These are phyloP conservation scores for Jaculus jaculus DNA, from an alignment of 2,113 vertebrate species.

Conservation along the genomic window DNA sequence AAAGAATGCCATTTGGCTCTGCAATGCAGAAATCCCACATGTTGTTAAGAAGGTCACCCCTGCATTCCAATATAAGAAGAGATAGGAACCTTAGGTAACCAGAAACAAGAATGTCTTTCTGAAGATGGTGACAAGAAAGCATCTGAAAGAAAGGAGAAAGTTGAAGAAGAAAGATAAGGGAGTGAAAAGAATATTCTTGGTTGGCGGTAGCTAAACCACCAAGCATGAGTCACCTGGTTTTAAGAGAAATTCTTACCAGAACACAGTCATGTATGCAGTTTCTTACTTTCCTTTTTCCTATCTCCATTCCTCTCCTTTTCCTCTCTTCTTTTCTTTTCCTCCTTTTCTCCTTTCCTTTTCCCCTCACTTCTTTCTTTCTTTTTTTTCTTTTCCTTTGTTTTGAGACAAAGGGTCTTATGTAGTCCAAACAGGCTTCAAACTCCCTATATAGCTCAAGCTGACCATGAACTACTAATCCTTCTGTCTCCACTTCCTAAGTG, in stretches of 20 bases:
- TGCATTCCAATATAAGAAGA: not conserved
- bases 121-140: not conserved
- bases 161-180: not conserved
- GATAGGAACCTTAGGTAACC: not conserved
- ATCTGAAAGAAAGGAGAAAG: not conserved
- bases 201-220: not conserved
- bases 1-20: not conserved
- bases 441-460: not conserved
- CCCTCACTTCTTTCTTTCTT: not conserved
- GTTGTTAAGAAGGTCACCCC: not conserved
- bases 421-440: not conserved
- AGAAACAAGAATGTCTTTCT: not conserved
- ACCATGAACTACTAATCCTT: not conserved
- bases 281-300: no score
- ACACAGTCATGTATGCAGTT: no score
- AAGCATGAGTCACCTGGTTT: not conserved
- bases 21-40: not conserved
- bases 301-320: no score
- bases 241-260: not conserved
- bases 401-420: not conserved
- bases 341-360: not conserved
- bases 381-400: not conserved
- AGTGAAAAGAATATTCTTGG: not conserved
- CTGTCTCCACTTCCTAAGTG: no score
- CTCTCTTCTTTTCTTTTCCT: not conserved